Percentiles rank a stretch among this genome's conserved stretches.
These are phyloP conservation scores for Trichopria drosophilae DNA, from an alignment of 2,888 invertebrate species.

Conservation along the genomic window DNA sequence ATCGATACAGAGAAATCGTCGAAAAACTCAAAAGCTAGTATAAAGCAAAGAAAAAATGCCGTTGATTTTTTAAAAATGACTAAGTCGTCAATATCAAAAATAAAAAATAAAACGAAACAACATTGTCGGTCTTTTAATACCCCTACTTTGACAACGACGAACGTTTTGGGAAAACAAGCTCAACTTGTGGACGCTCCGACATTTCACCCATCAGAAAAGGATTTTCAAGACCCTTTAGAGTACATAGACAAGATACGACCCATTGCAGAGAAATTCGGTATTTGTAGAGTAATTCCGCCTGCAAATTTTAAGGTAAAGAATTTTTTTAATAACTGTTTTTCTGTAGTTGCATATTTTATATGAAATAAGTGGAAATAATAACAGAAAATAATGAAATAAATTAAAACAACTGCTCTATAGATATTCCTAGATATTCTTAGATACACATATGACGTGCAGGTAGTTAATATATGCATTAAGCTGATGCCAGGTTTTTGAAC, in stretches of 20 bases:
- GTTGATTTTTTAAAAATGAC: background rate
- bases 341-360: too few relatives aligned
- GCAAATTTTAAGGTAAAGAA: slow-evolving; percentile 68
- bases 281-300: slow-evolving; percentile 88
- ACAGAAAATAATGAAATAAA: too few relatives aligned
- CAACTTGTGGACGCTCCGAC: slow-evolving; percentile 75
- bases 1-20: background rate
- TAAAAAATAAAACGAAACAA: background rate
- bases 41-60: slow-evolving; percentile 1
- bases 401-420: too few relatives aligned
- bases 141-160: slow-evolving; percentile 35
- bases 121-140: too few relatives aligned
- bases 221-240: slow-evolving; percentile 81
- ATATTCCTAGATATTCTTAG: too few relatives aligned
- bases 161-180: slow-evolving; percentile 50
- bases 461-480: too few relatives aligned
- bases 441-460: too few relatives aligned
- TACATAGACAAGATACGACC: slow-evolving; percentile 81
- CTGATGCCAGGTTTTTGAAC: too few relatives aligned
- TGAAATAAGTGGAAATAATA: background rate
- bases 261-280: slow-evolving; percentile 77
- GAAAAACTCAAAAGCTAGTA: too few relatives aligned
- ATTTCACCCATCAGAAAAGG: slow-evolving; percentile 78
- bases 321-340: too few relatives aligned
- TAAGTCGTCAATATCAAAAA: background rate